Evolutionary conservation across 53 echinoderm and acorn worm species (phyloP), one percentile per base, ranked within the genome.

Genomic region (Crossaster papposus): DNA sequence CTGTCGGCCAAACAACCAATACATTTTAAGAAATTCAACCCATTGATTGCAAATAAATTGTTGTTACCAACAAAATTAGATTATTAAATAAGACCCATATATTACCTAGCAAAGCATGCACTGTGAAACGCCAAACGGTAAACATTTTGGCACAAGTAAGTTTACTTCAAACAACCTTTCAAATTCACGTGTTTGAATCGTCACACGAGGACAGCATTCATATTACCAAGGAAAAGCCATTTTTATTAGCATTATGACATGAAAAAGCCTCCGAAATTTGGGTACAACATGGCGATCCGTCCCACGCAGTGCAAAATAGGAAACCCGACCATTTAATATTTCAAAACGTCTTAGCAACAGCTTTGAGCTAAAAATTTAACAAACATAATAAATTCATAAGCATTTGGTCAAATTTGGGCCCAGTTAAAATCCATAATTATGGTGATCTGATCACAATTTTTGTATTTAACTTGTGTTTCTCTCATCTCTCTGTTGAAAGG

Each of bases 401-500:
- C 24, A 11, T n/a, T 68, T 68, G 68, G 68, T 68, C 68, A 68
- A 28, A 68, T 68, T 26, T 68, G 58, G 58, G 44, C 58, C 58
- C 29, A 1, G n/a, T 5, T 28, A 26, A 18, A 68, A 26, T 23
- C 28, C 68, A 24, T 28, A n/a, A n/a, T n/a, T n/a, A 3, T 23
- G 28, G 68, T 68, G 24, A 68, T 28, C 68, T 68, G 68, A 68
- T 68, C 68, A 68, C 68, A 68, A n/a, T n/a, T 26, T 28, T 58
- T n/a, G 3, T 9, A 0, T 1, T 20, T 58, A 58, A 4, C 17
- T 58, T 11, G 12, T 68, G 28, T 44, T 44, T 44, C 68, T 68
- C 68, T 68, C 4, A 11, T n/a, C 22, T 68, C 22, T 2, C 36
- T 74, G 3, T 74, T 10, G 7, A 34, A 74, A 33, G 3, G 23